A percentile compares a stretch with the other conserved stretches of the same genome.
Conservation (phyloP, 2,113 vertebrate species). For the Capreolus pygargus region DNA sequence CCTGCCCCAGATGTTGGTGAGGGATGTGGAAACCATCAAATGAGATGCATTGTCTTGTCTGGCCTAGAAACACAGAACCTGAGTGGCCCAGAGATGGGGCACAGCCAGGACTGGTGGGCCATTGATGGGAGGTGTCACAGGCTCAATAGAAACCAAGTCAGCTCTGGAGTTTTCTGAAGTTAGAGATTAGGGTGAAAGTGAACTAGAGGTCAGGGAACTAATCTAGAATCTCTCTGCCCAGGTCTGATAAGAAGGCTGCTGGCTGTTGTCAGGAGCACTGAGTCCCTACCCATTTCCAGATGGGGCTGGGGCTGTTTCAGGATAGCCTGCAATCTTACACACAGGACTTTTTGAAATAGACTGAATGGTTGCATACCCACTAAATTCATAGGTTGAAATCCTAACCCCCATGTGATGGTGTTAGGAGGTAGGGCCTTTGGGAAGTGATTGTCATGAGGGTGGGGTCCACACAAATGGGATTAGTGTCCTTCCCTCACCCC, state of each 20-base stretch:
- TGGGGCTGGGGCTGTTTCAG: not conserved
- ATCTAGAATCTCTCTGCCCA: not conserved
- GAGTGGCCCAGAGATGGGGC: not conserved
- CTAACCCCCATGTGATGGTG: not conserved
- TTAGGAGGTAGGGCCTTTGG: not conserved
- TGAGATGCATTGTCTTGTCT: not conserved
- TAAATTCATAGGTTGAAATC: not conserved
- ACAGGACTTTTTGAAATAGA: not conserved
- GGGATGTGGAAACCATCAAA: not conserved
- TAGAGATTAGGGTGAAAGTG: not conserved
- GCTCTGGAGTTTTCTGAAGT: not conserved
- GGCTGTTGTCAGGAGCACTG: not conserved
- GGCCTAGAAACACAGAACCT: not conserved
- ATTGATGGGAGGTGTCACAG: accelerated
- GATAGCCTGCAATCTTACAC: not conserved
- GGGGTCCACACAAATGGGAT: not conserved
- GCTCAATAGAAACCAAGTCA: not conserved
- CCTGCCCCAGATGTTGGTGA: not conserved
- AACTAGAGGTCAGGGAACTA: not conserved
- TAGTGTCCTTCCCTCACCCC: not conserved
- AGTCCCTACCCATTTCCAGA: not conserved
- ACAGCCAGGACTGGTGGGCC: not conserved
- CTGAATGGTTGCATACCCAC: not conserved
- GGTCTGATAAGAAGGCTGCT: not conserved
- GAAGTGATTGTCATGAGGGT: not conserved